These are phyloP conservation scores for Latrodectus hesperus DNA, from an alignment of 2,888 invertebrate species.

Conservation along the genomic window DNA sequence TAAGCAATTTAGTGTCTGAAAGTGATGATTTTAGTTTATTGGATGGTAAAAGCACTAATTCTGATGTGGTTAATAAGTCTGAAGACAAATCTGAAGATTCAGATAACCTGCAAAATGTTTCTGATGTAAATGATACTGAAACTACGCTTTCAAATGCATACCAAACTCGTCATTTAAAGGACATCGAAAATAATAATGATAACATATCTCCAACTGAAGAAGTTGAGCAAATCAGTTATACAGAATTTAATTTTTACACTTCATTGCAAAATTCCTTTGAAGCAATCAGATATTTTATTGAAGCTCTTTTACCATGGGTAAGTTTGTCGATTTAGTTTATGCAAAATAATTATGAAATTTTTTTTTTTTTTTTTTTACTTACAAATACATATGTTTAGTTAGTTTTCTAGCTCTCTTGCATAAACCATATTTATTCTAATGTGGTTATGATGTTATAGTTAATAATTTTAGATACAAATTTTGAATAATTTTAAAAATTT, in stretches of 20 bases:
- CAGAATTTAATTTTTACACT: conserved; percentile 17
- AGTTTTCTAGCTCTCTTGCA: too few relatives aligned
- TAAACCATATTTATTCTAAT: too few relatives aligned
- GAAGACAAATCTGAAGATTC: background rate
- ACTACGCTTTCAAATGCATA: conserved; percentile 12
- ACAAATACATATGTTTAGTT: too few relatives aligned
- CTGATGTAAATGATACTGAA: conserved; percentile 17
- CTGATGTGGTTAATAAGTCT: background rate
- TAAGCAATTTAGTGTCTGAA: background rate
- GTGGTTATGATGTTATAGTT: too few relatives aligned
- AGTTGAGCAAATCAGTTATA: conserved; percentile 9
- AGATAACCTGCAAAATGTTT: conserved; percentile 17
- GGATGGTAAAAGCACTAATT: background rate
- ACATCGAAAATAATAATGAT: conserved; percentile 3
- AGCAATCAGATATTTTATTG: conserved; percentile 43
- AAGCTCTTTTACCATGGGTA: conserved; percentile 44
- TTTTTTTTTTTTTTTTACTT: too few relatives aligned
- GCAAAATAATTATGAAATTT: too few relatives aligned
- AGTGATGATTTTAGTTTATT: background rate
- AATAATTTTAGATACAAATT: too few relatives aligned
- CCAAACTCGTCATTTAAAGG: conserved; percentile 47
- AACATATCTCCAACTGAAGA: conserved; percentile 17
- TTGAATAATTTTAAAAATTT: too few relatives aligned
- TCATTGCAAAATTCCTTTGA: conserved; percentile 35
- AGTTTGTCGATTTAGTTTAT: background rate